Evolutionary conservation across 2,888 invertebrate species (phyloP).

Genomic region (Apamea sordens): DNA sequence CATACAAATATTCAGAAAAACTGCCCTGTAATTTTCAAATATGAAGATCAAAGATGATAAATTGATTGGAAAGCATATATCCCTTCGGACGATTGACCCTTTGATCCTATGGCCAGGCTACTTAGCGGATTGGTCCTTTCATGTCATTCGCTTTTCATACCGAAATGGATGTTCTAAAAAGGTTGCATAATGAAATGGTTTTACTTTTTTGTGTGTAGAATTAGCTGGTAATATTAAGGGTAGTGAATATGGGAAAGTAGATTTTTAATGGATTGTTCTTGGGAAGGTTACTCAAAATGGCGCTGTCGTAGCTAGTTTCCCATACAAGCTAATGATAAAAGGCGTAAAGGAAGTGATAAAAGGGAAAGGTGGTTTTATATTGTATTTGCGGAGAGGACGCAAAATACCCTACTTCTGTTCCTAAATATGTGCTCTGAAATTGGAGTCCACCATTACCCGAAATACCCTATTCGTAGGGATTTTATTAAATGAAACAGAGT

Average conservation of each 20-base stretch:
- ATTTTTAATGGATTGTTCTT: constrained; percentile 11
- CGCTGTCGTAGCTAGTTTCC: too few species aligned
- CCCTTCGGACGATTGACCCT: constrained; percentile 85
- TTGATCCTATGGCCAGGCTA: constrained; percentile 78
- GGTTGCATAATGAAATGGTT: constrained; percentile 58
- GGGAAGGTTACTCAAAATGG: too few species aligned
- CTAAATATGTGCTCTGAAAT: too few species aligned
- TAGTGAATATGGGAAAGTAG: neutral
- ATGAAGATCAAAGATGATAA: constrained; percentile 82
- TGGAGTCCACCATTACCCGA: too few species aligned
- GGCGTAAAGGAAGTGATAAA: too few species aligned
- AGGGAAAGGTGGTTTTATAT: too few species aligned
- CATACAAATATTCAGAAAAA: constrained; percentile 48
- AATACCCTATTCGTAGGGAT: too few species aligned
- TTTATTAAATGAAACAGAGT: too few species aligned
- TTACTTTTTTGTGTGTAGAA: constrained; percentile 32
- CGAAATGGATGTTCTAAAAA: constrained; percentile 66
- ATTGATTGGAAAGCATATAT: constrained; percentile 78
- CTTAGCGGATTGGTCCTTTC: constrained; percentile 86
- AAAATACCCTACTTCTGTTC: too few species aligned
- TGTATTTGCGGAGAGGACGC: too few species aligned
- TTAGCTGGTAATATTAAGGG: constrained; percentile 31
- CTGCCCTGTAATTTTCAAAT: constrained; percentile 73
- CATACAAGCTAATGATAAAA: too few species aligned
- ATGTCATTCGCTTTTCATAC: constrained; percentile 78